A percentile compares a stretch with the other conserved stretches of the same genome.
Evolutionary conservation across 1,140 invertebrate species (phyloP).

Genomic region (Bombus consobrinus): DNA sequence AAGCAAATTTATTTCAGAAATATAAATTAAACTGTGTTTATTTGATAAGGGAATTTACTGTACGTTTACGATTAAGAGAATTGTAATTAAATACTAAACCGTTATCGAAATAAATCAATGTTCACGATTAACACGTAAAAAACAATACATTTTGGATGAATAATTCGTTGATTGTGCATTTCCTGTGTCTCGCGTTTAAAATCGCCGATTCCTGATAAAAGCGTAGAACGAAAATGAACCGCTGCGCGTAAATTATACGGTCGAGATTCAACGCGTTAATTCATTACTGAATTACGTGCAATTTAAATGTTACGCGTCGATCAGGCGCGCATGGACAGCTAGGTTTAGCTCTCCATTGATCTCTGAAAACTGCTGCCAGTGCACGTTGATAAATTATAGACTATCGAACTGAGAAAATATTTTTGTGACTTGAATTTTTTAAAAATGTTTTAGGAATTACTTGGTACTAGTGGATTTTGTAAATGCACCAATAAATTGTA

Average conservation of each 20-base stretch:
- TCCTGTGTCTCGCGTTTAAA: background rate
- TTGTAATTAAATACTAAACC: background rate
- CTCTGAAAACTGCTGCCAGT: conserved; percentile 2
- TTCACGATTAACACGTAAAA: background rate
- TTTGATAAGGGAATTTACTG: background rate
- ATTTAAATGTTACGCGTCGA: conserved; percentile 52
- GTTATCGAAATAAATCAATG: background rate
- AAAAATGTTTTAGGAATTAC: background rate
- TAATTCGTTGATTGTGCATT: conserved; percentile 6
- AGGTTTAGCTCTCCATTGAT: conserved; percentile 50
- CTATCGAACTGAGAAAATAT: conserved; percentile 32
- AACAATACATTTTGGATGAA: background rate
- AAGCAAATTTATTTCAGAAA: background rate
- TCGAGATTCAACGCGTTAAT: conserved; percentile 56
- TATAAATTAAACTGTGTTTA: background rate
- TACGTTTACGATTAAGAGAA: no score
- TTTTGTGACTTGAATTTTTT: conserved; percentile 11
- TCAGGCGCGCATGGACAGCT: conserved; percentile 35
- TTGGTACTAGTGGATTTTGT: background rate
- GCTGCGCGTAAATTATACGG: conserved; percentile 50
- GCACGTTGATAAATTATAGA: conserved; percentile 16
- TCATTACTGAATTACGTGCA: conserved; percentile 62
- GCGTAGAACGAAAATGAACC: conserved; percentile 21
- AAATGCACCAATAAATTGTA: background rate
- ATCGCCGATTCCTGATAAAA: conserved; percentile 7